A percentile compares a stretch with the other conserved stretches of the same genome.
Evolutionary conservation across 2,113 vertebrate genomes (phyloP).

Genomic region (Phoenicopterus ruber): DNA sequence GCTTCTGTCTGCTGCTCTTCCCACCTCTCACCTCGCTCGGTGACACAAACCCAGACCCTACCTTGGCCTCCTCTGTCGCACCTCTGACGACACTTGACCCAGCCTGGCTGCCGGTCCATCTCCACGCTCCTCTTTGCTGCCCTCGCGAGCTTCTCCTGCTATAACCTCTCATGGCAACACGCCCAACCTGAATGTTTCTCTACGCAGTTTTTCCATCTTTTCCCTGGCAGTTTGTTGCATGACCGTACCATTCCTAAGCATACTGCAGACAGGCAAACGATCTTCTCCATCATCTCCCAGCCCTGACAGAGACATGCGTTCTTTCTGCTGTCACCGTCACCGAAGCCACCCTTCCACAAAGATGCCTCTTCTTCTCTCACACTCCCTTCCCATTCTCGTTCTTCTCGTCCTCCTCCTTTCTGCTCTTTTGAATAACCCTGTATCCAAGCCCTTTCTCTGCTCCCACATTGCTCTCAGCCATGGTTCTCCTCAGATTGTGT

Average conservation of each 20-base stretch:
- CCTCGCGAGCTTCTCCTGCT: not conserved
- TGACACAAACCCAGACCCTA: not conserved
- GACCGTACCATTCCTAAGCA: not conserved
- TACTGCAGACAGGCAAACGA: not conserved
- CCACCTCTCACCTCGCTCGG: not conserved
- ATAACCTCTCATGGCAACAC: not conserved
- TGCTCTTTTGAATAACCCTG: not conserved
- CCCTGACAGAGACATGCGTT: not conserved
- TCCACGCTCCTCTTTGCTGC: not conserved
- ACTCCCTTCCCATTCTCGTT: not conserved
- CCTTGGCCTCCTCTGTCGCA: not conserved
- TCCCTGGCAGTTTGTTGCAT: not conserved
- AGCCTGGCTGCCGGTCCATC: not conserved
- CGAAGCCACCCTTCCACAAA: not conserved
- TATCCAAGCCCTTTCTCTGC: not conserved
- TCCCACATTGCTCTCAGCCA: not conserved
- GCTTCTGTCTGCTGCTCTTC: not conserved
- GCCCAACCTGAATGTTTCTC: not conserved
- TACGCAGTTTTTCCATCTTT: not conserved
- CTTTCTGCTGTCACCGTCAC: not conserved
- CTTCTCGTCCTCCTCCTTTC: not conserved
- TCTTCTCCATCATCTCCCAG: not conserved
- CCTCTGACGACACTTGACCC: not conserved
- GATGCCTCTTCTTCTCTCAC: not conserved
- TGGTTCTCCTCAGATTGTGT: not conserved